Evolutionary conservation across 2,113 vertebrate genomes (phyloP), one percentile per base, ranked within the genome.

Genomic region (Ciconia maguari): DNA sequence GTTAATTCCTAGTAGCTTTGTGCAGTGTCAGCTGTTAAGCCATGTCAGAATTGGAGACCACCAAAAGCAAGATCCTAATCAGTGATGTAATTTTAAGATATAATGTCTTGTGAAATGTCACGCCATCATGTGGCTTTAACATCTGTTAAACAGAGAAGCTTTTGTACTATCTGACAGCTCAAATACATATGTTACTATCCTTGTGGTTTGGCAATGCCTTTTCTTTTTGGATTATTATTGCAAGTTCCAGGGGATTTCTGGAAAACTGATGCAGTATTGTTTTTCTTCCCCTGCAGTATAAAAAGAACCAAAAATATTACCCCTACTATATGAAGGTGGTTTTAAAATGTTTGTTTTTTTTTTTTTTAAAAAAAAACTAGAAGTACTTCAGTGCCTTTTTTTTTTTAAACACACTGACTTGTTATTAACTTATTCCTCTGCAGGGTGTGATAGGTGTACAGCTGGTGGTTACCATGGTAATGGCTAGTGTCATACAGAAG

Each of bases 401-500:
- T 24, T 66, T 42, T 36, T 36, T 36, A 42, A 44, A 55, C 46
- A 55, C 72, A 84, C 80, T 86, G 60, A 95, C 54, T 92, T 84
- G 57, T 92, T 94, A 58, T 91, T 96, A 52, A 96, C 77, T 76
- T 96, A 52, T 94, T 96, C 89, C 85, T 90, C 88, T 55, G 83
- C 98, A 99, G 99, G 99, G 99, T 98, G 98, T 99, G 97, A 99
- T 99, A 93, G 99, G 99, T 94, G 98, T 99, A 97, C 99, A 99
- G 98, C 98, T 99, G 98, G 99, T 99, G 96, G 98, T 99, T 99
- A 99, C 99, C 97, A 99, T 99, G 99, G 99, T 99, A 98, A 99
- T 99, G 99, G 99, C 99, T 98, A 99, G 99, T 97, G 96, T 99
- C 97, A 99, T 99, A 98, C 99, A 99, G 98, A 99, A 99, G 98